Conservation (phyloP, 2,888 invertebrate genomes). For the Tribolium freemani region DNA sequence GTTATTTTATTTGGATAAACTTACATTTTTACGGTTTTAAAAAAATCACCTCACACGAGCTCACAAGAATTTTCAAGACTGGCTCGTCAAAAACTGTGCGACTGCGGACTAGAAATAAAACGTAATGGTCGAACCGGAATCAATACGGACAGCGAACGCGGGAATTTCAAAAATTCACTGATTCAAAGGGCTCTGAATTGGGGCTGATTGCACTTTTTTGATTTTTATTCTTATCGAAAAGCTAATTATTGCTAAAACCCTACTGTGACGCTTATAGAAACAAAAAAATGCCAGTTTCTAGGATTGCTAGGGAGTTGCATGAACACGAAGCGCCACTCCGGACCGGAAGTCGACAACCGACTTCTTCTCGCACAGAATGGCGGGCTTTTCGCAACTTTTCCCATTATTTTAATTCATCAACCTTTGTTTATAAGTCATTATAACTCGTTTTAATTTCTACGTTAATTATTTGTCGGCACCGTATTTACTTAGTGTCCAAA, state of each 20-base stretch:
- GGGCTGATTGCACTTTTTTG: slow-evolving; percentile 31
- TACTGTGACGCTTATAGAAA: slow-evolving; percentile 34
- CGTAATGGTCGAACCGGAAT: slow-evolving; percentile 61
- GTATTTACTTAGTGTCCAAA: too few relatives aligned
- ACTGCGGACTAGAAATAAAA: slow-evolving; percentile 50
- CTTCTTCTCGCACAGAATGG: not conserved
- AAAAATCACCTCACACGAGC: slow-evolving; percentile 67
- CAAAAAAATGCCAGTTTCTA: slow-evolving; percentile 25
- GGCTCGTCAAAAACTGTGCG: slow-evolving; percentile 56
- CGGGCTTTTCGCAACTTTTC: too few relatives aligned
- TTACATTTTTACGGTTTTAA: slow-evolving; percentile 68
- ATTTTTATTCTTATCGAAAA: slow-evolving; percentile 34
- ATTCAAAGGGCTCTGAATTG: slow-evolving; percentile 2
- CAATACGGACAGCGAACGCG: slow-evolving; percentile 58
- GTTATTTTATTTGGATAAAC: slow-evolving; percentile 50
- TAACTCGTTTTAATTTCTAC: too few relatives aligned
- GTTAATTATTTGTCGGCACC: too few relatives aligned
- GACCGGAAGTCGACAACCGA: not conserved
- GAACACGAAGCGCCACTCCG: not conserved
- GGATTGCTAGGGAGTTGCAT: slow-evolving; percentile 5
- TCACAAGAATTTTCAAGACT: slow-evolving; percentile 58
- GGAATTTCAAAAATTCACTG: slow-evolving; percentile 57
- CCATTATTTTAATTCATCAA: too few relatives aligned
- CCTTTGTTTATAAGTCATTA: too few relatives aligned
- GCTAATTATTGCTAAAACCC: slow-evolving; percentile 33